Base-by-base conservation (phyloP, 2,113 vertebrate species). In the Amphiprion percula region DNA sequence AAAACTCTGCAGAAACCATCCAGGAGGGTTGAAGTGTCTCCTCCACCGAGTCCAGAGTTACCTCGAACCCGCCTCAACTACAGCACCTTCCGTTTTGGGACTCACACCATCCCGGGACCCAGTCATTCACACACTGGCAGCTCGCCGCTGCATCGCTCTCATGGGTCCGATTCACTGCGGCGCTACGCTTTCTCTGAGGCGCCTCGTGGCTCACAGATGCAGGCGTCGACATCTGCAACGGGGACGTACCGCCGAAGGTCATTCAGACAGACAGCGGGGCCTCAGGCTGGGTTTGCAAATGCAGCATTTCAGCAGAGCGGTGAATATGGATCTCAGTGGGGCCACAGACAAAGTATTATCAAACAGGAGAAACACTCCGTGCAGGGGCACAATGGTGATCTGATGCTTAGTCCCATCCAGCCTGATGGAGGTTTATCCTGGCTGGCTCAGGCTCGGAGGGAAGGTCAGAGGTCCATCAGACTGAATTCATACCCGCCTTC, bases 21-120 rank as follows among this genome's bases (percentile, higher is more conserved):
- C 66, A 72, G 53, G 60, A 90, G 88, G 44, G 41, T 88, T 70
- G 91, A 93, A 4, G 70, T 88, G 23, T 85, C 92, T 39, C 86
- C 87, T 0, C 55, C 80, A 4, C 7, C n/a, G 10, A 91, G 33
- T 53, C 75, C 84, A 0, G 58, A 58, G 16, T 37, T 61, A 0
- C 44, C 67, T 9, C 63, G 11, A 11, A 8, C 12, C 19, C 72
- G 12, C 37, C 30, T 84, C 23, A 23, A 19, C 15, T 77, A 66
- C 4, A 66, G 66, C 8, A 50, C 30, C 5, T 16, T 23, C 26
- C 50, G 11, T 1, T 61, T 59, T 1, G 81, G 80, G 12, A 84
- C 55, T 4, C 63, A 65, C 63, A 90, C 66, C 24, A 19, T 91
- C 0, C 87, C 91, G 0, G 46, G 52, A 2, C 68, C 62, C 17